Evolutionary conservation across 2,797 vertebrate species (phyloP).

Genomic region (Clarias fuscus): DNA sequence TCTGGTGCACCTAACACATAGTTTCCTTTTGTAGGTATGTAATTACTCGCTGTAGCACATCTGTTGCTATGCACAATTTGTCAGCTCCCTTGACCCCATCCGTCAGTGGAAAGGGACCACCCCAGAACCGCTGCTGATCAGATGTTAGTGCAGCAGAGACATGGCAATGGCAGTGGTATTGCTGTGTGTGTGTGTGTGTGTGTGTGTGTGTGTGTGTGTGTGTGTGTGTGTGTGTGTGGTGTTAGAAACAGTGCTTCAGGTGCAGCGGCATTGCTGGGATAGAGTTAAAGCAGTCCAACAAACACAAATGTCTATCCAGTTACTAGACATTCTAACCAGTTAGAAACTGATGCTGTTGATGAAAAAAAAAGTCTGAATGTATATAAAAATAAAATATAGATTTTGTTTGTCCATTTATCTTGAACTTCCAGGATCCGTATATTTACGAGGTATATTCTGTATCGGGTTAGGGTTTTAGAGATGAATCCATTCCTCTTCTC

Average conservation of each 20-base stretch:
- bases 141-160: background rate
- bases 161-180: background rate
- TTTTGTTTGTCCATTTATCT: background rate
- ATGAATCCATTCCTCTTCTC: conserved; percentile 29
- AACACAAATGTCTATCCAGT: background rate
- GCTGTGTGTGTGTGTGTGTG: background rate
- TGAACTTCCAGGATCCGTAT: background rate
- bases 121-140: conserved; percentile 23
- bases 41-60: conserved; percentile 20
- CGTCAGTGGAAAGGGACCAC: conserved; percentile 16
- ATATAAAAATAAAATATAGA: background rate
- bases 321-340: background rate
- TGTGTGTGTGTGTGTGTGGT: background rate
- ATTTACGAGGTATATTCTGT: background rate
- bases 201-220: background rate
- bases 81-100: conserved; percentile 14
- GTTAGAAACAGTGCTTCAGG: background rate
- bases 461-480: background rate
- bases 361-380: background rate
- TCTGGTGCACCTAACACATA: conserved; percentile 22
- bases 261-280: background rate
- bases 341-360: background rate
- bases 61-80: conserved; percentile 28
- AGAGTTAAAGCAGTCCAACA: background rate
- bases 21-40: conserved; percentile 19